These are phyloP conservation scores for Trissolcus japonicus DNA, from an alignment of 2,888 invertebrate genomes.

Conservation along the genomic window DNA sequence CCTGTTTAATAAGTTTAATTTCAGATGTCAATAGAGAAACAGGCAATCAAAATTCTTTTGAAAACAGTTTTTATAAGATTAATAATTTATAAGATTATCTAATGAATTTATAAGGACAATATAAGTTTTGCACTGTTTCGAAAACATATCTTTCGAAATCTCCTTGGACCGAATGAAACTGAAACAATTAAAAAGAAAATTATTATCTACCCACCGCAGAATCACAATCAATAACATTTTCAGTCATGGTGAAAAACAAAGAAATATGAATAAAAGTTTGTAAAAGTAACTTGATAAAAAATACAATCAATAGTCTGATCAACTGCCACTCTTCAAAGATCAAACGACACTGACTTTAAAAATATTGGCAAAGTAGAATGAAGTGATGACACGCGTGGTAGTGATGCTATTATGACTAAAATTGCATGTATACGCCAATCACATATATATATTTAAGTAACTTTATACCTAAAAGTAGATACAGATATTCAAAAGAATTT, in stretches of 20 bases:
- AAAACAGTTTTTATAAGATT: no score
- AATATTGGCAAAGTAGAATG: conserved; percentile 15
- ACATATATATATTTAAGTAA: conserved; percentile 21
- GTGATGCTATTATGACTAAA: conserved; percentile 15
- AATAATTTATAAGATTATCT: no score
- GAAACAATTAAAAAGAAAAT: not conserved
- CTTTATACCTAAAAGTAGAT: not conserved
- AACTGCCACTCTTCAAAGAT: conserved; percentile 1
- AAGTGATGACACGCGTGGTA: conserved; percentile 17
- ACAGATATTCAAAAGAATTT: not conserved
- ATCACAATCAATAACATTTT: not conserved
- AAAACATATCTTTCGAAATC: not conserved
- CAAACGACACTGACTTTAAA: conserved; percentile 20
- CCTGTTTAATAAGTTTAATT: no score
- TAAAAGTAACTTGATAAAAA: not conserved
- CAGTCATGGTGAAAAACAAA: not conserved
- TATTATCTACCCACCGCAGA: not conserved
- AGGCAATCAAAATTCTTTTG: no score
- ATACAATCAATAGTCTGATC: not conserved
- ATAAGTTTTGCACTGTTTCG: not conserved
- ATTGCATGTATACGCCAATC: conserved; percentile 12
- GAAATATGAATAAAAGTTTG: not conserved
- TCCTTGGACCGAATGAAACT: no score
- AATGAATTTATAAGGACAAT: not conserved
- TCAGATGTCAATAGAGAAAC: no score